Evolutionary conservation across 1,140 invertebrate species (phyloP), one percentile per base, ranked within the genome.

Genomic region (Bathynomus jamesi): DNA sequence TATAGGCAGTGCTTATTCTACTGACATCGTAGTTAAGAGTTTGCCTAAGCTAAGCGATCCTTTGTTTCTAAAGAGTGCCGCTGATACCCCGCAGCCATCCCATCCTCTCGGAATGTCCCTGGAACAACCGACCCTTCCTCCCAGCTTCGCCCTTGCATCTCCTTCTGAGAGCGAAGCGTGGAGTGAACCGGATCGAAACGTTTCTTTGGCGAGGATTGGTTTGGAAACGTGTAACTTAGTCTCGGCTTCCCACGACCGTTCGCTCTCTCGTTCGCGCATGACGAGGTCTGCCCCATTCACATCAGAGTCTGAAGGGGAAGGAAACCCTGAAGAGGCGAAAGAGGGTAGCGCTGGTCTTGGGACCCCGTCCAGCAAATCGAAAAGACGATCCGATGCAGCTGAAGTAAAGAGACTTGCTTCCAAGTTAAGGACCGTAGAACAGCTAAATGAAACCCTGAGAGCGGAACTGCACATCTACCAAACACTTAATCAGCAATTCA

Each of bases 111-210:
- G n/a, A n/a, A 53, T 53, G 40, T 53, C 40, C 2, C 21, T 53
- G 40, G 40, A 53, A 53, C 40, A 53, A 5, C 40, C 40, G 21
- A 17, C 40, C 13, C 5, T 53, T 17, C 40, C 40, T 53, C 40
- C 40, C 13, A 69, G 21, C 17, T 69, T 21, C 46, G 70, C 65
- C 24, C 72, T 65, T 46, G 73, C 71, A 8, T 78, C 76, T 32
- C 76, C 73, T 7, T 76, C 73, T 30, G 73, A 78, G 27, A 90
- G 89, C 0, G 92, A 94, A 78, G 88, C 89, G 24, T 93, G 91
- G 87, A 92, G 91, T 0, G 91, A 93, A 79, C 91, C 91, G 0
- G 91, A 94, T 78, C 85, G 90, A 70, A 87, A 86, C 69, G 90
- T 93, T 0, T 93, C 91, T 0, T 80, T 89, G 69, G 89, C 89